Evolutionary conservation across 2,113 vertebrate species (phyloP).

Genomic region (Aplodontia rufa): DNA sequence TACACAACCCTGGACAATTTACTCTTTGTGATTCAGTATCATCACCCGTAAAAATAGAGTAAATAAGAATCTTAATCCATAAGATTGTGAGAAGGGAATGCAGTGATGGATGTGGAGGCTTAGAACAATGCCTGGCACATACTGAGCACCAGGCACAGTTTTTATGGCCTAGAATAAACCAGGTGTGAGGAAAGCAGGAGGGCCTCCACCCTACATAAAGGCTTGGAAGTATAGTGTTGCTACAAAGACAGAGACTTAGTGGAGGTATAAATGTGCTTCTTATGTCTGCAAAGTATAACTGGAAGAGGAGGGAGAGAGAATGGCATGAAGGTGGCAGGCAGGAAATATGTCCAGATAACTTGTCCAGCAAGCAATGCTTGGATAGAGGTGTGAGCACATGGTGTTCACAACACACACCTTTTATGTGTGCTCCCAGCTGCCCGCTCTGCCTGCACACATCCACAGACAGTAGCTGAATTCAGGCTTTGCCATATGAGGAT

Average conservation of each 20-base stretch:
- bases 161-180: background rate
- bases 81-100: background rate
- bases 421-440: background rate
- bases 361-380: background rate
- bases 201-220: background rate
- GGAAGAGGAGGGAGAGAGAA: background rate
- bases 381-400: fast-evolving
- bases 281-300: background rate
- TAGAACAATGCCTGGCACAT: background rate
- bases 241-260: background rate
- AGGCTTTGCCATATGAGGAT: background rate
- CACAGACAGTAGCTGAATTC: background rate
- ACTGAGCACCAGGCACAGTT: background rate
- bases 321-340: background rate
- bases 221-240: background rate
- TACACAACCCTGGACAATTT: background rate
- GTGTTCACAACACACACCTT: background rate
- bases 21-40: background rate
- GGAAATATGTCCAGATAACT: background rate
- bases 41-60: slow-evolving; percentile 26
- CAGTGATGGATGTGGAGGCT: background rate
- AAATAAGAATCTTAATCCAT: background rate
- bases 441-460: background rate
- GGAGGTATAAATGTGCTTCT: background rate
- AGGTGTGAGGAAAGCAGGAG: background rate